Evolutionary conservation across 2,797 vertebrate species (phyloP), one percentile per base, ranked within the genome.

Genomic region (Acrocephalus scirpaceus): DNA sequence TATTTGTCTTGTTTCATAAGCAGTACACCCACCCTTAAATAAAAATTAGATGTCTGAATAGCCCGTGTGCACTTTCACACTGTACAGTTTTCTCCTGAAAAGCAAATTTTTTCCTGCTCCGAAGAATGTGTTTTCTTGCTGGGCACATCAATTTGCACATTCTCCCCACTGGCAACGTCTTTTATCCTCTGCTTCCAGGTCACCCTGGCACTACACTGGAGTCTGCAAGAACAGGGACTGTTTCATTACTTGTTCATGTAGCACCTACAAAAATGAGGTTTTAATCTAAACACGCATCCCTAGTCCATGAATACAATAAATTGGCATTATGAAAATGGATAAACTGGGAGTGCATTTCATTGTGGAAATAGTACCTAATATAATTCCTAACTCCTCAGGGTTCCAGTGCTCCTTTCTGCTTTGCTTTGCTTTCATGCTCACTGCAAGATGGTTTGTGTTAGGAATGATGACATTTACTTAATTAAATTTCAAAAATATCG

Each of bases 401-500:
- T 94, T 96, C 77, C 87, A 94, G 42, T 54, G 61, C 61, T 54
- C 48, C 92, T 92, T 96, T 93, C 80, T 86, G 58, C 90, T 90
- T 58, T 76, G 50, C 48, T 56, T 71, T 92, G n/a, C n/a, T n/a
- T n/a, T n/a, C n/a, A 64, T 58, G 72, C 36, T 86, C 30, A 34
- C 61, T 6, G 6, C 82, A 92, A 91, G 95, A 91, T 64, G 65
- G 74, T 96, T 90, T 92, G 16, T 79, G 77, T 93, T 84, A 73
- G 69, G 65, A 92, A 92, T 79, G 30, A 79, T 44, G 58, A 69
- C 78, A 88, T 94, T 85, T 79, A 57, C 54, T n/a, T 90, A 78
- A 94, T 94, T 81, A 56, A 94, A 90, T 94, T 96, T 96, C 77
- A 96, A 53, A 97, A 93, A 84, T 67, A 64, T 90, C 53, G 82